These are phyloP conservation scores for Tetramorium alpestre DNA, from an alignment of 1,140 invertebrate genomes.

Conservation along the genomic window DNA sequence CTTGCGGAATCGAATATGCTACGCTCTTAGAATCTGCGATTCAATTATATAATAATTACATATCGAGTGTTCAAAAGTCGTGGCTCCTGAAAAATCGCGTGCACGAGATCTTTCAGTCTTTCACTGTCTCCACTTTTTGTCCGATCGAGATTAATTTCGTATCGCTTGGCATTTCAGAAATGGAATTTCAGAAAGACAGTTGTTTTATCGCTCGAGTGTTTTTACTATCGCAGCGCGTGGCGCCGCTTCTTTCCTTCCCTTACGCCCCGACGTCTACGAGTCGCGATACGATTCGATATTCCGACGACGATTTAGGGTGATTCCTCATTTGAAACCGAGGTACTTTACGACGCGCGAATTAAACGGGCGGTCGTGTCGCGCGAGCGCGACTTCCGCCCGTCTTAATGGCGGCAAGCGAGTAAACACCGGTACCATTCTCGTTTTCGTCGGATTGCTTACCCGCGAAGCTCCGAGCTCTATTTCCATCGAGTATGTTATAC, in stretches of 20 bases:
- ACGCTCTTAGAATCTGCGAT: neutral
- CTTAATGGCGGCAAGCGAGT: constrained; percentile 51
- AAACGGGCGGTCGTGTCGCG: constrained; percentile 14
- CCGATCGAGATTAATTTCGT: neutral
- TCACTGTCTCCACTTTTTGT: neutral
- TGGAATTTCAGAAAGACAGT: neutral
- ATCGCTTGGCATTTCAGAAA: neutral
- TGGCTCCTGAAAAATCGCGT: neutral
- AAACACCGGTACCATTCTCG: constrained; percentile 56
- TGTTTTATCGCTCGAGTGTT: neutral
- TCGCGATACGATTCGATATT: constrained; percentile 9
- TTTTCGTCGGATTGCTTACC: constrained; percentile 44
- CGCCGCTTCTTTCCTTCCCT: neutral
- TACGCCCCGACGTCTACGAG: neutral
- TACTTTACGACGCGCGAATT: constrained; percentile 44
- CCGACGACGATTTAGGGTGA: neutral
- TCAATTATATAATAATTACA: neutral
- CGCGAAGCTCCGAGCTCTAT: constrained; percentile 59
- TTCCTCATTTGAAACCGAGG: constrained; percentile 15
- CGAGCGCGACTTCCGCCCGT: constrained; percentile 35
- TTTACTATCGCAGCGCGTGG: neutral
- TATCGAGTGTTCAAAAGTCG: neutral
- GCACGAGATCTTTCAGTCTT: neutral
- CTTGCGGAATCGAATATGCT: neutral
- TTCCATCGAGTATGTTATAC: constrained; percentile 58